A percentile compares a stretch with the other conserved stretches of the same genome.
Conservation (phyloP, 2,113 vertebrate species). For the Salvelinus sp. region DNA sequence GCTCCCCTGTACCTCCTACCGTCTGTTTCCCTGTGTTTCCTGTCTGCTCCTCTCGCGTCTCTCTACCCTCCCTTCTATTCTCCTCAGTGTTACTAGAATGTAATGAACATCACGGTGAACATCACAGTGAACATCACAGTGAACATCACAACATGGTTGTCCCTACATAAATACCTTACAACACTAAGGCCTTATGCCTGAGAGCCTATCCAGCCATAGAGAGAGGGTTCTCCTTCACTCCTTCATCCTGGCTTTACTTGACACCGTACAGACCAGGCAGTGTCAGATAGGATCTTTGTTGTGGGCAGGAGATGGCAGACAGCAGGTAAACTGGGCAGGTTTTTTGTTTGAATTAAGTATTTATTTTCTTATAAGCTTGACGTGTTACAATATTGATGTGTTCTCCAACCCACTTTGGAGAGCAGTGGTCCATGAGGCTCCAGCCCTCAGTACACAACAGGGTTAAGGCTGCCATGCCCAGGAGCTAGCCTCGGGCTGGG, state of each 20-base stretch:
- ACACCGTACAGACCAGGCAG: constrained; percentile 12
- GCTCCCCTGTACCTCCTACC: too few relatives aligned
- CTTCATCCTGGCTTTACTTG: not conserved
- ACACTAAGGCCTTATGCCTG: too few relatives aligned
- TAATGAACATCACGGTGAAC: too few relatives aligned
- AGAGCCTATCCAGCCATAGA: too few relatives aligned
- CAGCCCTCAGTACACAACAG: constrained; percentile 43
- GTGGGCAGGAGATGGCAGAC: too few relatives aligned
- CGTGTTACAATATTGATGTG: constrained; percentile 59
- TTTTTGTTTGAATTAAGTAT: constrained; percentile 45
- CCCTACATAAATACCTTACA: too few relatives aligned
- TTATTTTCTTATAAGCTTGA: constrained; percentile 53
- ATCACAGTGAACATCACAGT: too few relatives aligned
- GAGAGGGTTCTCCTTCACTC: too few relatives aligned
- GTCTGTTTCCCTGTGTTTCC: too few relatives aligned
- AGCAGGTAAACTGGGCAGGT: constrained; percentile 17
- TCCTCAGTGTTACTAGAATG: not conserved
- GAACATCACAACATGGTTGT: too few relatives aligned
- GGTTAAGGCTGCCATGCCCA: constrained; percentile 53
- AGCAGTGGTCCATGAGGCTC: constrained; percentile 18
- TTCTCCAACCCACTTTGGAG: constrained; percentile 55
- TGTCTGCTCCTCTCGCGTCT: not conserved
- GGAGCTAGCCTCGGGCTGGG: constrained; percentile 50
- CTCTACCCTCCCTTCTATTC: not conserved
- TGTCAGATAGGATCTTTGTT: not conserved